Percentiles rank a stretch among this genome's conserved stretches.
phyloP scores from a whole-genome alignment of 37 sponge, comb jelly and placozoan genomes.

The Tethya wilhelma region DNA sequence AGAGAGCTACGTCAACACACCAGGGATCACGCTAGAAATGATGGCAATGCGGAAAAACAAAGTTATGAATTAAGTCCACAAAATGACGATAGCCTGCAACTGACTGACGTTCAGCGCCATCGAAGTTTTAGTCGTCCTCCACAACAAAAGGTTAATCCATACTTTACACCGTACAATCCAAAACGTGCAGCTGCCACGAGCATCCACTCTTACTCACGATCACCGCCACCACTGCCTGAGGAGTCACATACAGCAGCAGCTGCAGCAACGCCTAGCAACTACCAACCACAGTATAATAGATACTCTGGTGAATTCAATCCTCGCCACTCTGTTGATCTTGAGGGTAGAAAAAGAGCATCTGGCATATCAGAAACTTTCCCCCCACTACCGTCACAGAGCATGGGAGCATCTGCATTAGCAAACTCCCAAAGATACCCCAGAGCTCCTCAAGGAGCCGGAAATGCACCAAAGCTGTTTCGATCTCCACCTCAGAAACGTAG shows the following conservation, averaged over 20 bases:
- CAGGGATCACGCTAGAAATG: background rate
- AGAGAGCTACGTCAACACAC: background rate
- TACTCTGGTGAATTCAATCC: background rate
- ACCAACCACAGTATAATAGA: background rate
- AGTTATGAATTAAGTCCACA: no score
- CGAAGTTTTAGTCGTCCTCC: background rate
- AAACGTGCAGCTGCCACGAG: background rate
- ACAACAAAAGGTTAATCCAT: background rate
- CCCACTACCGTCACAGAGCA: background rate
- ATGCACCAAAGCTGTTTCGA: background rate
- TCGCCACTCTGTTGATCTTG: background rate
- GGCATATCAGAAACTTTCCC: background rate
- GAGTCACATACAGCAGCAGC: background rate
- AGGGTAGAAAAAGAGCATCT: background rate
- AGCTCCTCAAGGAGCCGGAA: constrained; percentile 4
- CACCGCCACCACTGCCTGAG: background rate
- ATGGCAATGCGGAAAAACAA: background rate
- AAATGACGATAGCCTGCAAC: background rate
- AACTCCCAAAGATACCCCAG: background rate
- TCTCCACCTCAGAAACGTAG: background rate
- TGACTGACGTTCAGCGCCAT: background rate
- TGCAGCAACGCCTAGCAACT: background rate
- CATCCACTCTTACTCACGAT: no score
- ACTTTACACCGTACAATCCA: background rate
- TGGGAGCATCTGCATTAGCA: background rate